phyloP scores from a whole-genome alignment of 2,113 vertebrate species.

The Peromyscus maniculatus region DNA sequence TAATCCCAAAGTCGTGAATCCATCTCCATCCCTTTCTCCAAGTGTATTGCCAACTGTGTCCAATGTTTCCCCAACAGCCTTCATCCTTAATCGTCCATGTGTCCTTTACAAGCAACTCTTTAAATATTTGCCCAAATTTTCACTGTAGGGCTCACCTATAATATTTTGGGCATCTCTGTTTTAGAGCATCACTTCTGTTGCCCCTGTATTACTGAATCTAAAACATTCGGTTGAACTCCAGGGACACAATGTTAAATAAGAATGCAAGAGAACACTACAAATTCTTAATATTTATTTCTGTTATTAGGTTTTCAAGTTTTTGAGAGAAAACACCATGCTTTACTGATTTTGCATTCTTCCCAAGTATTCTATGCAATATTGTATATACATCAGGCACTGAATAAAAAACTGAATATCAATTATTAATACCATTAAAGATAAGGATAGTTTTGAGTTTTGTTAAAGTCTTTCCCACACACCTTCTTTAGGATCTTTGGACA shows the following conservation, averaged over 20 bases:
- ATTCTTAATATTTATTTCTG: not conserved
- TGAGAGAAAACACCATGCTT: not conserved
- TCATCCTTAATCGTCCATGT: not conserved
- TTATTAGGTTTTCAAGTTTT: not conserved
- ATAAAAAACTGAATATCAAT: conserved; percentile 34
- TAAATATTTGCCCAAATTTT: not conserved
- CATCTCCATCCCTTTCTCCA: not conserved
- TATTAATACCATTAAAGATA: not conserved
- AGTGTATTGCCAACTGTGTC: not conserved
- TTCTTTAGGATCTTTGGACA: conserved; percentile 8
- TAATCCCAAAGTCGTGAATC: not conserved
- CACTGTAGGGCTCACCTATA: not conserved
- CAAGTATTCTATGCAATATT: not conserved
- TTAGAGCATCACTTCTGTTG: not conserved
- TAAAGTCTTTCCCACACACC: not conserved
- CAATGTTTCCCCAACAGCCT: not conserved
- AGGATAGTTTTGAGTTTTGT: conserved; percentile 57
- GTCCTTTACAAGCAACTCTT: conserved; percentile 15
- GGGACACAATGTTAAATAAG: not conserved
- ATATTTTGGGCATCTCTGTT: not conserved
- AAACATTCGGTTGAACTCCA: not conserved
- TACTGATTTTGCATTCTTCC: not conserved
- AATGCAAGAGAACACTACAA: not conserved
- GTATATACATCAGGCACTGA: not conserved
- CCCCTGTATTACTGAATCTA: not conserved